Evolutionary conservation across 2,888 invertebrate genomes (phyloP).

Genomic region (Ernsta delagoae): DNA sequence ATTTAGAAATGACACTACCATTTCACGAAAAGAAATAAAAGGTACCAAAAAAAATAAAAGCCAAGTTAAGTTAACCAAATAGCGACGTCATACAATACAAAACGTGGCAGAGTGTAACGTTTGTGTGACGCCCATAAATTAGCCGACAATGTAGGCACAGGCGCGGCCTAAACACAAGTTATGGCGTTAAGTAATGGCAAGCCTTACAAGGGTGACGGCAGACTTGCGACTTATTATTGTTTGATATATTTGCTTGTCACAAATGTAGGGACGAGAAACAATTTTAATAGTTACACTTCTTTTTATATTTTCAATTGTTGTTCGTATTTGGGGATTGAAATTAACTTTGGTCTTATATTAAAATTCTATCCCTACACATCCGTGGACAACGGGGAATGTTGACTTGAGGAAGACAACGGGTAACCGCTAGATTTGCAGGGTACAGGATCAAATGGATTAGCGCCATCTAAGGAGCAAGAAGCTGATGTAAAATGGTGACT

Average conservation of each 20-base stretch:
- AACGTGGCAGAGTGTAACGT: not conserved
- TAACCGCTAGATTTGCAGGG: no score
- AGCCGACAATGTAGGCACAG: constrained; percentile 49
- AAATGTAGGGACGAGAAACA: not conserved
- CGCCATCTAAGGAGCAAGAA: no score
- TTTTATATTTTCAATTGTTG: no score
- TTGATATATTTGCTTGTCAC: constrained; percentile 4
- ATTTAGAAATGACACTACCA: not conserved
- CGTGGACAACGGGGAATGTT: no score
- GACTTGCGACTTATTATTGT: constrained; percentile 8
- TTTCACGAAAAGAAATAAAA: not conserved
- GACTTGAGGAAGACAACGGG: no score
- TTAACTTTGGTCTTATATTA: no score
- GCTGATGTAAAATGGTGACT: no score
- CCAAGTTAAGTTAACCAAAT: not conserved
- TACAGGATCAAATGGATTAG: no score
- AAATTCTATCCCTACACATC: no score
- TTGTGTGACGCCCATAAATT: constrained; percentile 26
- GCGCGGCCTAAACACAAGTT: constrained; percentile 71
- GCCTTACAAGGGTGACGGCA: constrained; percentile 44
- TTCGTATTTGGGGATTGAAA: no score
- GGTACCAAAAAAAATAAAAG: not conserved
- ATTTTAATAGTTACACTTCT: not conserved
- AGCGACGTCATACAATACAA: constrained; percentile 4
- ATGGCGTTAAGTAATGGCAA: constrained; percentile 72